Conservation (phyloP, 2,113 vertebrate genomes). For the Pipa parva region DNA sequence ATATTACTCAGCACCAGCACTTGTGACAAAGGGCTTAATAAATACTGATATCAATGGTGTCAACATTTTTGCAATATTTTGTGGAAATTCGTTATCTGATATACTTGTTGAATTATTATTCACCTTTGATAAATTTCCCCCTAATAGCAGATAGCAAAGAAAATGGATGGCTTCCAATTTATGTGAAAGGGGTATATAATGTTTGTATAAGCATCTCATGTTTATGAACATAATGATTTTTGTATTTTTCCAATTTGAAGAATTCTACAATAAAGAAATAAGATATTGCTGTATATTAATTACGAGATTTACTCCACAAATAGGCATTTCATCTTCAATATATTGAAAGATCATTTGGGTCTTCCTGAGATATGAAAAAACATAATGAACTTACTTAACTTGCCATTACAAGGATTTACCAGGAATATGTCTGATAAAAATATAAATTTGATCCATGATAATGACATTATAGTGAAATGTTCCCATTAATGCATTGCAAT, state of each 20-base stretch:
- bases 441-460: conserved; percentile 21
- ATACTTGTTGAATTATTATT: no score
- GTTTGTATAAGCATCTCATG: background rate
- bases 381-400: conserved; percentile 26
- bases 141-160: no score
- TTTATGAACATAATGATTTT: background rate
- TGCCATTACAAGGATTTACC: conserved; percentile 29
- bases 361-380: conserved; percentile 8
- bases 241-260: background rate
- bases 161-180: background rate
- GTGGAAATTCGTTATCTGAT: no score
- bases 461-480: conserved; percentile 34
- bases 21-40: no score
- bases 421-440: conserved; percentile 26
- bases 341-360: conserved; percentile 5
- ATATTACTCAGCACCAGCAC: no score
- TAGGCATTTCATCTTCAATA: conserved; percentile 3
- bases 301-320: background rate
- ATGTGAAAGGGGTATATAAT: background rate
- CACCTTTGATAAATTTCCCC: no score
- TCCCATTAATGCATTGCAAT: conserved; percentile 14
- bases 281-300: background rate
- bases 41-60: no score
- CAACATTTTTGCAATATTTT: no score
- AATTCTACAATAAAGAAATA: background rate